Percentiles rank a stretch among this genome's conserved stretches.
Conservation (phyloP, 2,888 invertebrate species). For the Athripsodes cinereus region DNA sequence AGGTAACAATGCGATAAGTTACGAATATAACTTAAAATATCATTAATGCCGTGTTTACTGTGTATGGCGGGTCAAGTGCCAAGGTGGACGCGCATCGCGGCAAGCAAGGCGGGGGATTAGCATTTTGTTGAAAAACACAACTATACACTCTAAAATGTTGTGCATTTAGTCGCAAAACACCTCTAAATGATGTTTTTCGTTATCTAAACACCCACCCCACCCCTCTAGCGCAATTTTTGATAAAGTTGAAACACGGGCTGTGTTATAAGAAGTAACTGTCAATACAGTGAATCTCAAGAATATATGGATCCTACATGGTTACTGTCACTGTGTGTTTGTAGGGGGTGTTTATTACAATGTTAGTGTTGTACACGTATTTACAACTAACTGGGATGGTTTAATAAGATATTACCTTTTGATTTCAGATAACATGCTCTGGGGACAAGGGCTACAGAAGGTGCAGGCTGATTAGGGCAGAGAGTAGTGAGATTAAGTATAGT, state of each 20-base stretch:
- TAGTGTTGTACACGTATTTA: too few relatives aligned
- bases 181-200: not conserved
- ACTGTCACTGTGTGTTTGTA: too few relatives aligned
- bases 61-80: constrained; percentile 24
- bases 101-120: constrained; percentile 22
- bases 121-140: constrained; percentile 13
- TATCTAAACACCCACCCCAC: not conserved
- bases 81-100: constrained; percentile 23
- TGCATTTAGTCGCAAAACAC: not conserved
- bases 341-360: too few relatives aligned
- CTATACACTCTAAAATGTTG: not conserved
- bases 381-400: too few relatives aligned
- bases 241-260: too few relatives aligned
- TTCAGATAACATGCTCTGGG: constrained; percentile 16
- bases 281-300: not conserved
- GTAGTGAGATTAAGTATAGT: constrained; percentile 9
- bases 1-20: constrained; percentile 13
- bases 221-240: too few relatives aligned
- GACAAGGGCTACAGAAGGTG: not conserved
- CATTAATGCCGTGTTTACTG: constrained; percentile 16
- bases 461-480: constrained; percentile 7
- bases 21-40: not conserved
- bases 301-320: too few relatives aligned
- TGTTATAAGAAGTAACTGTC: not conserved
- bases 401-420: constrained; percentile 11